These are phyloP conservation scores for Mongoloraphidia duomilia DNA, from an alignment of 2,888 invertebrate genomes.

Conservation along the genomic window DNA sequence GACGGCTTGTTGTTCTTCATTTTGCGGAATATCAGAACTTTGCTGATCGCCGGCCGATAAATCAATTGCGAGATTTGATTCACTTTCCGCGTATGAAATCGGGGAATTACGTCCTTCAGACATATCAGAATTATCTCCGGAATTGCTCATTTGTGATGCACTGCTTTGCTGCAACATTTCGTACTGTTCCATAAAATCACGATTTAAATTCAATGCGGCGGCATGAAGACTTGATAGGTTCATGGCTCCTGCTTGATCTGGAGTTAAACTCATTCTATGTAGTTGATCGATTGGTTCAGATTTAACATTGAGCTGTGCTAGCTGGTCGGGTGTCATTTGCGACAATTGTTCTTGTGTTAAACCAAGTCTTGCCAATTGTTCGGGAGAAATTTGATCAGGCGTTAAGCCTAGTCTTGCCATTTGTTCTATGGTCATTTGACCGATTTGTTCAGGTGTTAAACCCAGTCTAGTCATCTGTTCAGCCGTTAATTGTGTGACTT, in stretches of 20 bases:
- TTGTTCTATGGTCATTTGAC: neutral
- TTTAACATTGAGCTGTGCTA: too few relatives aligned
- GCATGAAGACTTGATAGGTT: too few relatives aligned
- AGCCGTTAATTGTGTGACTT: too few relatives aligned
- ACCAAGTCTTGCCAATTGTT: too few relatives aligned
- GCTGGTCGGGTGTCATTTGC: neutral
- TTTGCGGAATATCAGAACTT: neutral
- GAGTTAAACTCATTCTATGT: too few relatives aligned
- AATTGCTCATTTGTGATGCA: slow-evolving; percentile 27
- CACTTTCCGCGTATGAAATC: slow-evolving; percentile 30
- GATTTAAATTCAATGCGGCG: too few relatives aligned
- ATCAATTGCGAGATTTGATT: slow-evolving; percentile 16
- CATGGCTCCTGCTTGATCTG: too few relatives aligned
- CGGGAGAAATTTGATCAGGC: slow-evolving; percentile 1
- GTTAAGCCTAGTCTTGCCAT: slow-evolving; percentile 4
- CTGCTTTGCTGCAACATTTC: slow-evolving; percentile 23
- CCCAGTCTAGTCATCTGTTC: too few relatives aligned
- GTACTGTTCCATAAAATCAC: neutral
- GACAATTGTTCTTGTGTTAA: neutral
- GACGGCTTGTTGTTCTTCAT: neutral
- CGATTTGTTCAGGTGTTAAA: too few relatives aligned
- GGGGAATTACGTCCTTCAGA: slow-evolving; percentile 38
- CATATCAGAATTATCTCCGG: slow-evolving; percentile 31
- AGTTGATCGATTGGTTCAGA: too few relatives aligned
- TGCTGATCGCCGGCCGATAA: neutral